Base-by-base conservation (phyloP, 2,888 invertebrate genomes). In the Apodemia duryi region DNA sequence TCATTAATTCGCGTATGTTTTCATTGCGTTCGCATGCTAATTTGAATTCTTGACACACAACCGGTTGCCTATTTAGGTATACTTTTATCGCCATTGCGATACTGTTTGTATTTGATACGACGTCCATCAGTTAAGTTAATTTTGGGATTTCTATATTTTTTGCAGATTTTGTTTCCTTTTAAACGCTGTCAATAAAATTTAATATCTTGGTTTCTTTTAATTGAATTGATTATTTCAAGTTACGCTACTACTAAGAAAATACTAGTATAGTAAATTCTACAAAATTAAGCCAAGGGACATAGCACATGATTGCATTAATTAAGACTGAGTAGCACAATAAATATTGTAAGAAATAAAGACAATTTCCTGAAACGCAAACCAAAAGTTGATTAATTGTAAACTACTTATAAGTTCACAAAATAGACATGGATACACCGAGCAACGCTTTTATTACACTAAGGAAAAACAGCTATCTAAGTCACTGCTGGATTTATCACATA, bases 51-150 rank as follows among this genome's bases (percentile, higher is more conserved):
- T 72, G 72, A 71, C 80, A 79, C 81, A 79, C 74, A 72, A 69
- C 71, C 69, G 64, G 74, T 70, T 75, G 76, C 77, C 80, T 75
- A 78, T 83, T 84, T 83, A 83, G 81, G 83, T 80, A 81, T 77
- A 84, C 80, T 83, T 85, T 84, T 86, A 85, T 85, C 83, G 78
- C 76, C 75, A 77, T 81, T 75, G 76, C 77, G 74, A 75, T 81
- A 80, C 75, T 80, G 79, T 81, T 79, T 77, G 78, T 79, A 77
- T 65, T 68, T 64, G 46, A 60, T 57, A 41, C 35, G 10, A 61
- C 46, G 46, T 52, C 69, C 66, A 66, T 63, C 11, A 28, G 11
- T 63, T 61, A 29, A 5, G 9, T 10, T 35, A 13, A 4, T 54
- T 64, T 52, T 21, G n/a, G 64, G 65, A 67, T 51, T 10, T 13